Evolutionary conservation across 1,140 invertebrate species (phyloP), one percentile per base, ranked within the genome.

Genomic region (Goniozus legneri): DNA sequence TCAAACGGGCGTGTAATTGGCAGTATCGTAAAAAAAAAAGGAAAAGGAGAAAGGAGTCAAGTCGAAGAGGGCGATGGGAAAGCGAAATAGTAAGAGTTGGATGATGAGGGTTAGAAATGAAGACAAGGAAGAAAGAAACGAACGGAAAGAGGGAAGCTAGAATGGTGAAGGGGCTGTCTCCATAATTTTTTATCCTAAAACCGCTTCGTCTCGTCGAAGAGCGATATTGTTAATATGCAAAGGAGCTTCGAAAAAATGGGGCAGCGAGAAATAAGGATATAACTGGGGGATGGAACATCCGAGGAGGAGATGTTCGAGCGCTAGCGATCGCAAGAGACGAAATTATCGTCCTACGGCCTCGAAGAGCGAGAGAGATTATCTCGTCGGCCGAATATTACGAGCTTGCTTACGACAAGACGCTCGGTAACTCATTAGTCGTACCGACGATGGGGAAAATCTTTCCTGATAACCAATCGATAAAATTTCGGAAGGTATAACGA

Each of bases 181-280:
- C 64, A 66, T 74, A 75, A 76, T 75, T 76, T 71, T 73, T 75
- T 71, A 71, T 73, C 63, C 67, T 56, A 57, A 69, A 69, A 68
- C 59, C 59, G 52, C 63, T 63, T 52, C 57, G 51, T 66, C 59
- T 64, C 55, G 62, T 71, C 57, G 58, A 61, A 65, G 58, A 66
- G 61, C 65, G 65, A 74, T 76, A 75, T 73, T 76, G 73, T 75
- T 75, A 75, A 74, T 74, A 75, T 75, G 71, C 69, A 75, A 75
- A 75, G 65, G 64, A 73, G 71, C 63, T 73, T 74, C 68, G 69
- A 52, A 62, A 70, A 70, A 70, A 71, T 74, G 61, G 69, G 69
- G 67, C 73, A 65, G 64, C 53, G 47, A 65, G 63, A 61, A 75
- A 71, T 70, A 67, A 72, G 63, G 58, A 64, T 64, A 66, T 64